Conservation (phyloP, 2,888 invertebrate species). For the Eilema sororculum region DNA sequence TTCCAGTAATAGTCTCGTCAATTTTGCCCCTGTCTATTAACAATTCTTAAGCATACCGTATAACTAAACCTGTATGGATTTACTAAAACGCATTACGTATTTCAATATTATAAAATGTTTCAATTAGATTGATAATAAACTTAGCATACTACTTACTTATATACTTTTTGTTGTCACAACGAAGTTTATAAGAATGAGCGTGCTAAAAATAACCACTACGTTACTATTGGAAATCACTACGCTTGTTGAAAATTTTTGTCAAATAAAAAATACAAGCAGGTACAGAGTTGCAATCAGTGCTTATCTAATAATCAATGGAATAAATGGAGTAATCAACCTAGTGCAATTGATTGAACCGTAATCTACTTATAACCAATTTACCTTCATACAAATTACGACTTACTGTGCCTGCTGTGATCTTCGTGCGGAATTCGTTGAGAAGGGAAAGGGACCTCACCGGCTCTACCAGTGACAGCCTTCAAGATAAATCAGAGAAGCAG, state of each 20-base stretch:
- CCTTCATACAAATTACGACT: too few species aligned
- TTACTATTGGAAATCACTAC: not conserved
- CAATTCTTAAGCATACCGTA: too few species aligned
- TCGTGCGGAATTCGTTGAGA: too few species aligned
- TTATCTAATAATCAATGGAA: slow-evolving; percentile 40
- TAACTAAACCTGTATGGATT: too few species aligned
- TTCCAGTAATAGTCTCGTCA: too few species aligned
- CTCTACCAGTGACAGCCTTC: not conserved
- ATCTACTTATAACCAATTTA: too few species aligned
- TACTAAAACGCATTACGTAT: too few species aligned
- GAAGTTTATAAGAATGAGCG: not conserved
- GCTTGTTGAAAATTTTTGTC: not conserved
- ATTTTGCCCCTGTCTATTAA: too few species aligned
- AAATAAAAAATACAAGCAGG: not conserved
- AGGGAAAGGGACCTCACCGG: not conserved
- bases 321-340: slow-evolving; percentile 42
- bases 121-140: too few species aligned
- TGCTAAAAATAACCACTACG: not conserved
- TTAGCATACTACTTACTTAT: too few species aligned
- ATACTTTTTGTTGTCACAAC: not conserved
- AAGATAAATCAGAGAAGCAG: not conserved
- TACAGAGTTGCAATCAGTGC: slow-evolving; percentile 19
- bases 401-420: slow-evolving; percentile 2
- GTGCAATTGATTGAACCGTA: slow-evolving; percentile 39
- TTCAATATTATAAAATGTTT: too few species aligned